phyloP scores from a whole-genome alignment of 2,113 vertebrate species.

The Bujurquina vittata region DNA sequence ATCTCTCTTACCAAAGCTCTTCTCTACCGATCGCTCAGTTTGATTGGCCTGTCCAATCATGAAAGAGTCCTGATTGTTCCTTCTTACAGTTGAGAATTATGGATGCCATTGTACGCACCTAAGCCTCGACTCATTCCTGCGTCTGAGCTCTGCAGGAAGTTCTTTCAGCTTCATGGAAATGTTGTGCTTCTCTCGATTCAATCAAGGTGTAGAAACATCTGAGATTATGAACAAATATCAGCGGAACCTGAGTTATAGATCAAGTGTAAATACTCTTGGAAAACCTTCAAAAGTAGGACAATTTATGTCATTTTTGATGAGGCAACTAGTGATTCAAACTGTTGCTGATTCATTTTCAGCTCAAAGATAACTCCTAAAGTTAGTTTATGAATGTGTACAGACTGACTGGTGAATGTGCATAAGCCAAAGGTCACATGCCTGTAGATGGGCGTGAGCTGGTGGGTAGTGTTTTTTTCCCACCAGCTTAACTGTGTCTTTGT shows the following conservation, averaged over 20 bases:
- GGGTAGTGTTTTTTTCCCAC: neutral
- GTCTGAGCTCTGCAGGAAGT: neutral
- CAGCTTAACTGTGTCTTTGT: neutral
- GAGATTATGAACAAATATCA: neutral
- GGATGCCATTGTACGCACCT: neutral
- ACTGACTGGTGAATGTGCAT: neutral
- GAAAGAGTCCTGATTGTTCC: neutral
- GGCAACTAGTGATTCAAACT: neutral
- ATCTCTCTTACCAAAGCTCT: neutral
- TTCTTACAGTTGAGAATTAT: neutral
- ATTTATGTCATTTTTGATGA: neutral
- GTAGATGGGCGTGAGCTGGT: neutral
- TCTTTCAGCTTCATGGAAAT: neutral
- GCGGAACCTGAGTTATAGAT: neutral
- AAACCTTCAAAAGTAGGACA: neutral
- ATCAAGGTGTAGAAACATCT: neutral
- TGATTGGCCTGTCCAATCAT: neutral
- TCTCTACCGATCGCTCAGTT: neutral
- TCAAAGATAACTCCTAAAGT: neutral
- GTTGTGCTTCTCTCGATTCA: neutral
- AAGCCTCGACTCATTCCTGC: neutral
- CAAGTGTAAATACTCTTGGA: neutral
- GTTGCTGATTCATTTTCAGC: neutral
- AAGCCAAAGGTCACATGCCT: constrained; percentile 22
- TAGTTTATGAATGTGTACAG: neutral